Evolutionary conservation across 1,140 invertebrate genomes (phyloP), one percentile per base, ranked within the genome.

Genomic region (Formica selysi): DNA sequence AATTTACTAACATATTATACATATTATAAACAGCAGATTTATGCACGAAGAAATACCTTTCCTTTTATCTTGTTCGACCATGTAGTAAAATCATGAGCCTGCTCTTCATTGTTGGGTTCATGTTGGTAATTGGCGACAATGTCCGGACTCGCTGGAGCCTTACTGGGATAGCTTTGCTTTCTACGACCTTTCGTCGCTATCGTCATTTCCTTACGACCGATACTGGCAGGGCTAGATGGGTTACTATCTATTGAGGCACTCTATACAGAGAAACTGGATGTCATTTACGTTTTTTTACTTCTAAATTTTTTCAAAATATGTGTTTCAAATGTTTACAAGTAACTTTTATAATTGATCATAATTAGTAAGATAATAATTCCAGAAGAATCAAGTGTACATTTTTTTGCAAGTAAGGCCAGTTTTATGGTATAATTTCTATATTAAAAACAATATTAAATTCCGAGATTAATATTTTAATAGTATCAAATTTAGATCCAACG

Each of bases 141-240:
- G 57, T 95, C 95, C 13, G 95, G 94, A 86, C 95, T 94, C 38
- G 96, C 96, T 71, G 97, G 96, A 68, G 96, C 96, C 90, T 96
- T 96, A 68, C 96, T 96, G 1, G 97, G 97, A 93, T 96, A 97
- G 92, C 97, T 97, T 93, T 97, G 97, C 93, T 97, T 97, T 91
- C 97, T 95, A 65, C 97, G 95, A 83, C 96, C 96, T 67, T 96
- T 96, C 2, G 79, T 81, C 26, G 79, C 44, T 7, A 36, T 36
- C 3, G 68, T n/a, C 67, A 95, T 95, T 85, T 96, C 96, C 64
- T 95, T 95, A 5, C 93, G 91, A 44, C 94, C 94, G 16, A 93
- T 85, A 79, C 94, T 95, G 22, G 93, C 94, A 19, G 95, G 95
- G 90, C 94, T 95, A 61, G 95, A 94, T n/a, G 95, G 94, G 91